Evolutionary conservation across 2,888 invertebrate species (phyloP).

Genomic region (Napeogenes sylphis): DNA sequence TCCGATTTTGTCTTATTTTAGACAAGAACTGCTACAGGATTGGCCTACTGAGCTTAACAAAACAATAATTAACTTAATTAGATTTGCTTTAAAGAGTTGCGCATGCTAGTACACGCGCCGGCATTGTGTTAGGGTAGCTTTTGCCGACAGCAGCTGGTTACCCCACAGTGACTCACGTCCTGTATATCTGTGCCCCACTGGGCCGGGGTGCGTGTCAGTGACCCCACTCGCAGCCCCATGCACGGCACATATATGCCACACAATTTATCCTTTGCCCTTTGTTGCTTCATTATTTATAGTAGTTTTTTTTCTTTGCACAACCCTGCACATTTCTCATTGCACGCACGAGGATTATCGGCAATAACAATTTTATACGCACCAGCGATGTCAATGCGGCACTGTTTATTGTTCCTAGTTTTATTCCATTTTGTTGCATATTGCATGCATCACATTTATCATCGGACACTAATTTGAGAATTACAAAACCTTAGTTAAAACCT

Average conservation of each 20-base stretch:
- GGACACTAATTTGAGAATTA: background rate
- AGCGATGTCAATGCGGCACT: conserved; percentile 3
- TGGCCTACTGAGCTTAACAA: conserved; percentile 10
- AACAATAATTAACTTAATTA: conserved; percentile 26
- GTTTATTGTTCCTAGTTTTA: background rate
- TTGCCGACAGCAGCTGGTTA: conserved; percentile 73
- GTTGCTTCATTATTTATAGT: conserved; percentile 53
- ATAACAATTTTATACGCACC: conserved; percentile 19
- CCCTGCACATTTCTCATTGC: conserved; percentile 51
- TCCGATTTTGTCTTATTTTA: background rate
- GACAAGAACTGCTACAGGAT: background rate
- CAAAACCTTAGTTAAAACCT: too few species aligned
- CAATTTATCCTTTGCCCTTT: conserved; percentile 71
- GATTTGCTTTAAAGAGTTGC: conserved; percentile 41
- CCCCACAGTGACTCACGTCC: conserved; percentile 75
- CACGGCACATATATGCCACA: conserved; percentile 57
- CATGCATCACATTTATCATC: background rate
- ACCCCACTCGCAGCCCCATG: conserved; percentile 72
- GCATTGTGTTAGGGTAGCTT: conserved; percentile 64
- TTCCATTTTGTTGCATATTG: background rate
- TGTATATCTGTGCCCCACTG: conserved; percentile 65
- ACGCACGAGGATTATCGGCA: conserved; percentile 42
- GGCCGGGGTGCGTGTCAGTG: conserved; percentile 74
- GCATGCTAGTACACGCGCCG: conserved; percentile 45
- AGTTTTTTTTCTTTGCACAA: conserved; percentile 59